Evolutionary conservation across 2,888 invertebrate species (phyloP), one percentile per base, ranked within the genome.

Genomic region (Drosophila lacicola): DNA sequence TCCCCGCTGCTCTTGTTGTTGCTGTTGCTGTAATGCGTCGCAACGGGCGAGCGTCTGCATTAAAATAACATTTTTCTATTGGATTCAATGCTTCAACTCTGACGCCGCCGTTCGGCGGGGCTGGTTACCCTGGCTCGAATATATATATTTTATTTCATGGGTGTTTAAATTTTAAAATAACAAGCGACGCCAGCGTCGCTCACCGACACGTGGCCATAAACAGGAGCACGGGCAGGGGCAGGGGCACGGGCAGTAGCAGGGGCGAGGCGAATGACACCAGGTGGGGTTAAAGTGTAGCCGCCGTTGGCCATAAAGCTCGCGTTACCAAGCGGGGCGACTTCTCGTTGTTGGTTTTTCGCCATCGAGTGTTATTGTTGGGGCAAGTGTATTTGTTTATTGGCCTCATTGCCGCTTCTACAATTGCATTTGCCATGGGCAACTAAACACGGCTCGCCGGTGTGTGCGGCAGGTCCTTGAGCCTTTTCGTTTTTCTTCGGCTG

Each of bases 121-220:
- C 46, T 29, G 29, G 8, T 29, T 29, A 29, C 33, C 13, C 41
- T 17, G 50, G 50, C 41, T 36, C 56, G 70, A 33, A 63, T 71
- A 85, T 83, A 87, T 71, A 85, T 83, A 83, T 89, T 80, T 84
- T 87, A 86, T 89, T 86, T 86, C 89, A 89, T 89, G 89, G 89
- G 80, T 86, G 89, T 89, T 89, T 86, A 89, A 86, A 86, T 86
- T 86, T 89, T 89, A 82, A 89, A 86, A 88, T 87, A 85, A 87
- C 89, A 89, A 88, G 77, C 85, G 85, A 66, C 67, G 85, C 49
- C 45, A 54, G 65, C 76, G 57, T 46, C 58, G 80, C 70, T 81
- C 78, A 74, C 79, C 62, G 85, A 78, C 85, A 86, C 85, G 89
- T 86, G 85, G 80, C 85, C 44, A 56, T 54, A 39, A 45, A 51